phyloP scores from a whole-genome alignment of 53 echinoderm and acorn worm species.

The Apostichopus leukothele region DNA sequence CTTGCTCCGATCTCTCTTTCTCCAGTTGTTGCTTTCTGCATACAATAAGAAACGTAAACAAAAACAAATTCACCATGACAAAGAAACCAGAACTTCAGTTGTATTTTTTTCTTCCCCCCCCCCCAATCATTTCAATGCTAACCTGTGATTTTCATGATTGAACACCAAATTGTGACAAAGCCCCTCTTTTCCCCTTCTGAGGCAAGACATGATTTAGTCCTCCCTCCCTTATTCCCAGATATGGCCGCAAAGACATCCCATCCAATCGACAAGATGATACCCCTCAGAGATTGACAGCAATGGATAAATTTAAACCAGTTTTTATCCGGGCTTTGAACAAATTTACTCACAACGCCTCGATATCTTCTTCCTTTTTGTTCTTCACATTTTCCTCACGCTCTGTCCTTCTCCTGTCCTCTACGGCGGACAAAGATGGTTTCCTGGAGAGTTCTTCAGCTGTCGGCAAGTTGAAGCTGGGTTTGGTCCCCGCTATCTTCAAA shows the following conservation, averaged over 20 bases:
- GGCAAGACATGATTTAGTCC: too few species aligned
- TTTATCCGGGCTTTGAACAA: neutral
- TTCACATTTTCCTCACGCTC: conserved; percentile 44
- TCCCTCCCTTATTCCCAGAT: too few species aligned
- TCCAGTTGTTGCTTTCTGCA: conserved; percentile 60
- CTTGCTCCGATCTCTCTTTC: conserved; percentile 57
- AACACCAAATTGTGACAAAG: too few species aligned
- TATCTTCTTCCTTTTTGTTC: conserved; percentile 43
- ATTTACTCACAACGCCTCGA: conserved; percentile 43
- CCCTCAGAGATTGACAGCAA: neutral
- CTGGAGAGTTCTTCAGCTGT: conserved; percentile 12
- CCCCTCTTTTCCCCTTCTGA: too few species aligned
- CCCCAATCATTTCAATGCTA: too few species aligned
- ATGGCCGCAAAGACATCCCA: too few species aligned
- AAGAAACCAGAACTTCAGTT: too few species aligned
- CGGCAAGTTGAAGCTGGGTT: conserved; percentile 34
- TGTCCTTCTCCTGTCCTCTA: conserved; percentile 27
- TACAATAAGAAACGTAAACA: too few species aligned
- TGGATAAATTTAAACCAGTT: neutral
- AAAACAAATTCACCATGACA: too few species aligned
- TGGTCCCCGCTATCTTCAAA: conserved; percentile 19
- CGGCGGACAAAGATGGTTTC: neutral
- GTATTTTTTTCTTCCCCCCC: too few species aligned
- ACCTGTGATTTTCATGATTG: too few species aligned
- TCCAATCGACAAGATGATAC: too few species aligned